Conservation (phyloP, 2,888 invertebrate genomes). For the Limnephilus lunatus region DNA sequence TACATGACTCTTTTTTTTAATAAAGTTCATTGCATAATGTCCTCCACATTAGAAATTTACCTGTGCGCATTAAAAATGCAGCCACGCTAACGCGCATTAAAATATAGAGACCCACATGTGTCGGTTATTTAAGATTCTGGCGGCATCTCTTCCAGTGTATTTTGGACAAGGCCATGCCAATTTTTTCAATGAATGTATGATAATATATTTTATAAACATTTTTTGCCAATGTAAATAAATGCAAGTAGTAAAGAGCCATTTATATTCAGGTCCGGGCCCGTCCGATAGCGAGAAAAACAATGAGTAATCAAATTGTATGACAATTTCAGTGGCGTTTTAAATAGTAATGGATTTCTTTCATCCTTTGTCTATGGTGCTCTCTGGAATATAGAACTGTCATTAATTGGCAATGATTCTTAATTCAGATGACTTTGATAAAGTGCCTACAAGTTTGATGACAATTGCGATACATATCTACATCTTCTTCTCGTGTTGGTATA, state of each 20-base stretch:
- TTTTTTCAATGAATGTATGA: background rate
- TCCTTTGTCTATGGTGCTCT: background rate
- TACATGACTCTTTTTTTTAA: too few species aligned
- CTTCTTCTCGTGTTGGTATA: too few species aligned
- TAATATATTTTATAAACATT: constrained; percentile 2
- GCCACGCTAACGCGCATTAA: background rate
- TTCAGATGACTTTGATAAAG: background rate
- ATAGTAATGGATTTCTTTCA: background rate
- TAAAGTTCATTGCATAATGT: too few species aligned
- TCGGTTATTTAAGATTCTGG: background rate
- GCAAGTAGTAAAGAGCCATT: background rate
- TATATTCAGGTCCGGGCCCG: background rate
- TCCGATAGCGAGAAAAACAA: background rate
- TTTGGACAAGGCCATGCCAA: background rate
- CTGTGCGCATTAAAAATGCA: background rate
- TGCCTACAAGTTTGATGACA: background rate
- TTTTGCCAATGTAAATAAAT: background rate
- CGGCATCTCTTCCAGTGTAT: background rate
- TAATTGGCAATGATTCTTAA: background rate
- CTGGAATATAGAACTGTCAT: background rate
- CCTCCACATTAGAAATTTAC: too few species aligned
- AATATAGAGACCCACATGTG: background rate
- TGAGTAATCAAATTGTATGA: background rate
- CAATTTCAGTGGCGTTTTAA: background rate
- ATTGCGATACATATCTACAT: background rate